Base-by-base conservation (phyloP, 2,888 invertebrate genomes). In the Acanthosepion lycidas region DNA sequence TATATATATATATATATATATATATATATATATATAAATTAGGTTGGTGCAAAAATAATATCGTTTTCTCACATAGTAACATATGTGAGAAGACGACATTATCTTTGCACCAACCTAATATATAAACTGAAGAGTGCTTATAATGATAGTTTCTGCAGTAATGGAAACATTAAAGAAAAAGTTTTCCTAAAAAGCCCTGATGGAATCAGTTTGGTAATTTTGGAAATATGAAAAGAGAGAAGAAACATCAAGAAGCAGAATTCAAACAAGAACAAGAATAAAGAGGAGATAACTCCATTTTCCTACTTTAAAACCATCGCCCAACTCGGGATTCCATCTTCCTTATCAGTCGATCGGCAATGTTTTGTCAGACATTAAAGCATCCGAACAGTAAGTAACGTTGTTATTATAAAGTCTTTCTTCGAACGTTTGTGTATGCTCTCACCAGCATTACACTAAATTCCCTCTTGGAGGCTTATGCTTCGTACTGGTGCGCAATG, bases 1-100 rank as follows among this genome's bases (percentile, higher is more conserved):
- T 78, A 78, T 78, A 78, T 78, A 64, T 64, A 64, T 64, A 64
- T 64, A 64, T 64, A 64, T 64, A 64, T 64, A 64, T 64, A 64
- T 64, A 64, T 64, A 64, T 64, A 64, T 51, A n/a, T n/a, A n/a
- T n/a, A n/a, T n/a, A n/a, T n/a, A n/a, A n/a, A n/a, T n/a, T n/a
- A n/a, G n/a, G n/a, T n/a, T n/a, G n/a, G n/a, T n/a, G n/a, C n/a
- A n/a, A n/a, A n/a, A n/a, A n/a, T n/a, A n/a, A n/a, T n/a, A n/a
- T n/a, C n/a, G n/a, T n/a, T n/a, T n/a, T n/a, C n/a, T n/a, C n/a
- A n/a, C n/a, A n/a, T n/a, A n/a, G n/a, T n/a, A n/a, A n/a, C n/a
- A n/a, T n/a, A n/a, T n/a, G n/a, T n/a, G n/a, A n/a, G n/a, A n/a
- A n/a, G n/a, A n/a, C n/a, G n/a, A n/a, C n/a, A n/a, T n/a, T n/a